These are phyloP conservation scores for Gallinago media DNA, from an alignment of 2,113 vertebrate genomes.

Conservation along the genomic window DNA sequence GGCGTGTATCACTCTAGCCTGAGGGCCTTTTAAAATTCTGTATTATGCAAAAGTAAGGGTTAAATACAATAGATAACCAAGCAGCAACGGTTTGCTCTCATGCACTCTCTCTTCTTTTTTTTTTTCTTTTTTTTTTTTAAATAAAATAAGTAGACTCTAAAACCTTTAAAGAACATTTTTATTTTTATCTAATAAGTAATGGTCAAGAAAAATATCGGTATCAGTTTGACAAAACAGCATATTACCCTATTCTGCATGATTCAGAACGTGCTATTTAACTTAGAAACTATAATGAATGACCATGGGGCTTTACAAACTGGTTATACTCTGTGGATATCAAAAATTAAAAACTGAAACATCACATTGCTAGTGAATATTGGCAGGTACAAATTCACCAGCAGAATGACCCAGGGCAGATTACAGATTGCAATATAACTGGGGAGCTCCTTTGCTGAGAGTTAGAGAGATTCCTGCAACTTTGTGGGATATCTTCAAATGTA, in stretches of 20 bases:
- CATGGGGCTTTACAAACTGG: not conserved
- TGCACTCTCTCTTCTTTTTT: not conserved
- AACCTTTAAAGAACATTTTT: not conserved
- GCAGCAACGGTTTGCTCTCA: not conserved
- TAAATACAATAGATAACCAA: not conserved
- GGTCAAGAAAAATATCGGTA: not conserved
- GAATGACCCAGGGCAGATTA: not conserved
- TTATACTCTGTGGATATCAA: not conserved
- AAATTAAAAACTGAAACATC: not conserved
- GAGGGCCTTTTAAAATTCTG: not conserved
- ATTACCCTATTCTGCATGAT: not conserved
- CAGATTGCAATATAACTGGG: not conserved
- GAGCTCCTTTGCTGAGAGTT: not conserved
- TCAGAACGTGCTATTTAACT: not conserved
- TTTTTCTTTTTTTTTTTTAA: not conserved
- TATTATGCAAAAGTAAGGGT: not conserved
- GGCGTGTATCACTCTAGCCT: not conserved
- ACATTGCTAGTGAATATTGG: not conserved
- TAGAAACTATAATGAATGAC: not conserved
- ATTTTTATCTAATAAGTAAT: not conserved
- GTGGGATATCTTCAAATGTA: not conserved
- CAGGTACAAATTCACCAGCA: not conserved
- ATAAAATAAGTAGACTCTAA: not conserved
- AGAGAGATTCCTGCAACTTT: not conserved
- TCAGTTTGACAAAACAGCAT: not conserved